Base-by-base conservation (phyloP, 2,113 vertebrate species). In the Arothron firmamentum region DNA sequence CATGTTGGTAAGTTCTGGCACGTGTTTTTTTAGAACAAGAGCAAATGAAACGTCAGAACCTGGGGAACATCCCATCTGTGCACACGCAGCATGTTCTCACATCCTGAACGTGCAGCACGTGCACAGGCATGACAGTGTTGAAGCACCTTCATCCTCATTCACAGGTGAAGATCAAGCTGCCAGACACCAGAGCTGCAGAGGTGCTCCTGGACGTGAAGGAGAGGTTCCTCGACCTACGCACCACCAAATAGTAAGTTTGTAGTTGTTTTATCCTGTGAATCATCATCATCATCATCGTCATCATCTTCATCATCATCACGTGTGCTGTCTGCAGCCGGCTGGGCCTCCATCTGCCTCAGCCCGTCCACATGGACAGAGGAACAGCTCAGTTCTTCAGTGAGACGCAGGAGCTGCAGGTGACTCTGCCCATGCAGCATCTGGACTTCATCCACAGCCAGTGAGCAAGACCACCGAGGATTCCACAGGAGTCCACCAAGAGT, bases 161-260 rank as follows among this genome's bases (percentile, higher is more conserved):
- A 18, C 67, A 99, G 97, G 88, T 98, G 59, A 96, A 92, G 90
- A 91, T 98, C 85, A 92, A 94, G 75, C 88, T 99, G 1, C 96
- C 95, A 14, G 90, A 90, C 49, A 95, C 92, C 1, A 94, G 91
- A 71, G 62, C 78, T 58, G 86, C 92, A 48, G 95, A 98, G 38
- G 89, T 99, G 64, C 55, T 88, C 5, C 80, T 98, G 60, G 93
- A 97, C 68, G 80, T 98, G 19, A 93, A 90, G 65, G 94, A 98
- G 65, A 94, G 63, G 15, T 87, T 93, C 74, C 88, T 98, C 71
- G 94, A 96, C 81, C 92, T 98, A 25, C 90, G 94, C 54, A 94
- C 94, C 31, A 90, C 93, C 4, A 87, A 92, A 84, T 93, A 94
- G 96, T 98, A 90, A 92, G 14, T 13, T 23, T 34, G 48, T 1